A percentile compares a stretch with the other conserved stretches of the same genome.
phyloP scores from a whole-genome alignment of 2,797 vertebrate genomes.

The Rhinophrynus dorsalis region DNA sequence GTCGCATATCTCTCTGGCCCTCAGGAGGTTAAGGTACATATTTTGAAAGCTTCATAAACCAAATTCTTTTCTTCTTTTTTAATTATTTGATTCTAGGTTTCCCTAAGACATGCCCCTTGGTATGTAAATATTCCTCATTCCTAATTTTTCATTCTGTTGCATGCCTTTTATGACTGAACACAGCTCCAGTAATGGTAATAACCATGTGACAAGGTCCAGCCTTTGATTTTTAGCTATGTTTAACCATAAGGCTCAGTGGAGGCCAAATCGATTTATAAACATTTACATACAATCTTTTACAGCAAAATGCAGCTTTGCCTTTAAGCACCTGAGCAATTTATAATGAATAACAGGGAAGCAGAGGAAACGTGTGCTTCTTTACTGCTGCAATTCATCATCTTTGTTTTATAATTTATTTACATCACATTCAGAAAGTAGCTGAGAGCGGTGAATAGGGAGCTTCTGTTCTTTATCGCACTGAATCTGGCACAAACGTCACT shows the following conservation, averaged over 20 bases:
- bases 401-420: background rate
- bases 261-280: background rate
- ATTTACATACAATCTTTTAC: background rate
- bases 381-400: background rate
- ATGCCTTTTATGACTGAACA: slow-evolving; percentile 10
- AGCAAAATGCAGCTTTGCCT: background rate
- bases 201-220: background rate
- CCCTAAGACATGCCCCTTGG: background rate
- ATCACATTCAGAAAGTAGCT: background rate
- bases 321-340: background rate
- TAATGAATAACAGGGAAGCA: background rate
- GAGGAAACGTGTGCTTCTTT: background rate
- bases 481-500: background rate
- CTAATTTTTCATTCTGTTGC: slow-evolving; percentile 13
- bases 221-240: background rate
- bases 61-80: slow-evolving; percentile 5
- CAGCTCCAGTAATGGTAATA: background rate
- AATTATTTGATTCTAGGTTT: slow-evolving; percentile 6
- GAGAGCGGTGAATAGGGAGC: background rate
- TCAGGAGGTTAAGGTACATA: slow-evolving; percentile 1
- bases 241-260: background rate
- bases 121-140: slow-evolving; percentile 27
- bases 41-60: slow-evolving; percentile 8
- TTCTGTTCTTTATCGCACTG: background rate
- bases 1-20: too few relatives aligned